Conservation (phyloP, 2,888 invertebrate genomes). For the Melanostoma mellinum region DNA sequence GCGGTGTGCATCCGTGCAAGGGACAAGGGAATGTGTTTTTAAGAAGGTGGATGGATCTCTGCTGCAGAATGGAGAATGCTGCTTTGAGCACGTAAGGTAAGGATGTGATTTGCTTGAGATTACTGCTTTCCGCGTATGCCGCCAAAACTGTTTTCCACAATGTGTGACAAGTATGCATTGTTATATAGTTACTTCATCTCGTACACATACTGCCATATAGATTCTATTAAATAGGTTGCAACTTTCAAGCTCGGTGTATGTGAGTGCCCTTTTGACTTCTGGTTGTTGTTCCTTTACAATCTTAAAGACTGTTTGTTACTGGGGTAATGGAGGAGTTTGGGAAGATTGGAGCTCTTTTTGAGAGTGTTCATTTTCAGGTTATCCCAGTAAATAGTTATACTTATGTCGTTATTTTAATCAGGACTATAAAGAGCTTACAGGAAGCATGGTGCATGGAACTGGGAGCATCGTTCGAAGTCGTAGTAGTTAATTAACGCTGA, state of each 20-base stretch:
- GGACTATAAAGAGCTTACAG: constrained; percentile 15
- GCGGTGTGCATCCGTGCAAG: background rate
- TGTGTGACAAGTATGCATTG: constrained; percentile 2
- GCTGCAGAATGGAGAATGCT: background rate
- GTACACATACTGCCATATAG: background rate
- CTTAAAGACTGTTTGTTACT: constrained; percentile 47
- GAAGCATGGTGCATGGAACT: background rate
- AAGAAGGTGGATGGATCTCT: background rate
- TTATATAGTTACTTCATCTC: background rate
- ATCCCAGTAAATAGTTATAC: constrained; percentile 26
- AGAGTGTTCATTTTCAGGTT: constrained; percentile 50
- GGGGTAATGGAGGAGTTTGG: constrained; percentile 47
- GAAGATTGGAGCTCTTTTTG: constrained; percentile 24
- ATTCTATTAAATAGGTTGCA: background rate
- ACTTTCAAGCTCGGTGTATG: background rate
- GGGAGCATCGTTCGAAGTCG: background rate
- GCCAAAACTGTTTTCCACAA: constrained; percentile 23
- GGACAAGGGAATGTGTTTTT: background rate
- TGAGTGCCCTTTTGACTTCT: constrained; percentile 38
- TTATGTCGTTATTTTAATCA: constrained; percentile 37
- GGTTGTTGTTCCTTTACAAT: constrained; percentile 39
- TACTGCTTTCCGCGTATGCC: constrained; percentile 49
- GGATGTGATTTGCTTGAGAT: constrained; percentile 57
- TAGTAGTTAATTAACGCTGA: background rate
- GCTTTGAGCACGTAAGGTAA: constrained; percentile 35